These are phyloP conservation scores for western clawed frog (Xenopus tropicalis) DNA, from an alignment of 2,113 vertebrate species.

Conservation along the genomic window UCB_Xtro_10.0 CM004450.2:43293501-43294000, in stretches of 20 bases:
- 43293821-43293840: too few relatives aligned
- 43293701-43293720: slow-evolving; percentile 5
- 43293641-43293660: slow-evolving; percentile 1
- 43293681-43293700: neutral
- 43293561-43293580: neutral
- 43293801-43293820: too few relatives aligned
- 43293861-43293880: slow-evolving; percentile 11
- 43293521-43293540: too few relatives aligned
- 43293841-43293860: too few relatives aligned
- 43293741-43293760: too few relatives aligned
- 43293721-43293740: neutral
- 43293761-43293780: too few relatives aligned
- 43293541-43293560: neutral
- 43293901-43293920: slow-evolving; percentile 28
- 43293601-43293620: slow-evolving; percentile 6
- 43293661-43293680: slow-evolving; percentile 8
- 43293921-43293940: slow-evolving; percentile 12
- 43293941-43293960: slow-evolving; percentile 37
- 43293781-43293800: too few relatives aligned
- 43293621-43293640: slow-evolving; percentile 2
- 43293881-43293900: slow-evolving; percentile 14
- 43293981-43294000: slow-evolving; percentile 26
- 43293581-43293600: neutral
- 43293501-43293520: too few relatives aligned
- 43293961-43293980: slow-evolving; percentile 37